Conservation (phyloP, 2,888 invertebrate species). For the Cheilosia soror region DNA sequence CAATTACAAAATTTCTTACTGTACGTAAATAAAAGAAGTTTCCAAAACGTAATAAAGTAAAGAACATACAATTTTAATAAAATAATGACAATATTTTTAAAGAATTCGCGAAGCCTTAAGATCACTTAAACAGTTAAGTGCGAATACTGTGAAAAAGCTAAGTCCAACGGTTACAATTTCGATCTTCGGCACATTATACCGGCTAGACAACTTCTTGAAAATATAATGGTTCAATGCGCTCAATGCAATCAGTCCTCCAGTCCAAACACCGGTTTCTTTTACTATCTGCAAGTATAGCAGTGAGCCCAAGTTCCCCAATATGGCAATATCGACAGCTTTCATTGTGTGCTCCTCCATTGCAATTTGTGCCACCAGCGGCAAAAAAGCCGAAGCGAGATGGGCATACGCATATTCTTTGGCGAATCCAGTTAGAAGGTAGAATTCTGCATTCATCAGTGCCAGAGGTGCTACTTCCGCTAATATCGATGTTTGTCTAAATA, state of each 20-base stretch:
- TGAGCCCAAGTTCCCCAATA: slow-evolving; percentile 70
- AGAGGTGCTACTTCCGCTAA: slow-evolving; percentile 72
- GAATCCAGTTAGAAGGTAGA: slow-evolving; percentile 56
- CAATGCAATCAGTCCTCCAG: slow-evolving; percentile 72
- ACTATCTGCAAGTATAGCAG: slow-evolving; percentile 59
- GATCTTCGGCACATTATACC: slow-evolving; percentile 66
- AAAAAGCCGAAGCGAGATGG: slow-evolving; percentile 50
- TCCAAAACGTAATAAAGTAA: too few relatives aligned
- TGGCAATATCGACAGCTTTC: slow-evolving; percentile 41
- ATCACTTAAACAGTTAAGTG: slow-evolving; percentile 57
- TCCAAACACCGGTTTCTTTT: slow-evolving; percentile 73
- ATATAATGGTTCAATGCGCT: slow-evolving; percentile 71
- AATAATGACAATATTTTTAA: too few relatives aligned
- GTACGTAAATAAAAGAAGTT: too few relatives aligned
- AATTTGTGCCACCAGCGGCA: slow-evolving; percentile 63
- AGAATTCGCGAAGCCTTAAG: slow-evolving; percentile 18
- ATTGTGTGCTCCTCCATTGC: slow-evolving; percentile 35
- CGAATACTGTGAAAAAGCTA: slow-evolving; percentile 75
- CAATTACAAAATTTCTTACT: too few relatives aligned
- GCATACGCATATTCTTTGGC: slow-evolving; percentile 35
- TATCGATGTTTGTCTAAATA: slow-evolving; percentile 55
- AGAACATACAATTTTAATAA: too few relatives aligned
- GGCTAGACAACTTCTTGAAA: slow-evolving; percentile 51
- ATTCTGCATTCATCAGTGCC: slow-evolving; percentile 68
- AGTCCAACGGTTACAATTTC: slow-evolving; percentile 75